Evolutionary conservation across 92 coral and sea anemone species (phyloP).

Genomic region (Palythoa heliodiscus): DNA sequence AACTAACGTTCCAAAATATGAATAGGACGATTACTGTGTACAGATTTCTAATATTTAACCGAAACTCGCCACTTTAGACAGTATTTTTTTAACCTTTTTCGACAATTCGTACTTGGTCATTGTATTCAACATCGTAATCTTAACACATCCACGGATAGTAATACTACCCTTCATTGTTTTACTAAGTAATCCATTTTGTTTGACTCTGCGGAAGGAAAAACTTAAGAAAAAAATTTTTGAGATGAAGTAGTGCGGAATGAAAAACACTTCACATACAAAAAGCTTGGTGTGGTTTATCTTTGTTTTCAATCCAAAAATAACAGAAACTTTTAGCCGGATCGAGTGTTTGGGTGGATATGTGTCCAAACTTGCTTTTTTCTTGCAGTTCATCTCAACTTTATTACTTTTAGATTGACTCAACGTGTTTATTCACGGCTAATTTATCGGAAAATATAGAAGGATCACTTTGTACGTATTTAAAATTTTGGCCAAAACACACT

Average conservation of each 20-base stretch:
- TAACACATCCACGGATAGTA: background rate
- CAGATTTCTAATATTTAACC: background rate
- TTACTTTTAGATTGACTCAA: background rate
- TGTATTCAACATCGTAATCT: background rate
- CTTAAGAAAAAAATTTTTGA: background rate
- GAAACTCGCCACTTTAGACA: background rate
- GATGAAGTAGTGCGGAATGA: background rate
- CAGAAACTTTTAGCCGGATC: background rate
- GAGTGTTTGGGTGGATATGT: constrained; percentile 4
- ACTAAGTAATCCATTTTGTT: background rate
- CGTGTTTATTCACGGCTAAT: constrained; percentile 1
- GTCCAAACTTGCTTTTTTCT: background rate
- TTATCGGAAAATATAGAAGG: background rate
- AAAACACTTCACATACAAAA: background rate
- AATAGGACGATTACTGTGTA: background rate
- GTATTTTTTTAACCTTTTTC: background rate
- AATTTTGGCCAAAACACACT: background rate
- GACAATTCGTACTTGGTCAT: background rate
- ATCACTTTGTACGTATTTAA: background rate
- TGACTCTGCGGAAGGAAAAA: background rate
- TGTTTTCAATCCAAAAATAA: background rate
- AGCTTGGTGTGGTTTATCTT: background rate
- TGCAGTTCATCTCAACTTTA: background rate
- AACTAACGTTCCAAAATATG: background rate
- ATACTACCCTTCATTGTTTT: background rate